phyloP scores from a whole-genome alignment of 1,140 invertebrate species.

The Parapsyche elsis region DNA sequence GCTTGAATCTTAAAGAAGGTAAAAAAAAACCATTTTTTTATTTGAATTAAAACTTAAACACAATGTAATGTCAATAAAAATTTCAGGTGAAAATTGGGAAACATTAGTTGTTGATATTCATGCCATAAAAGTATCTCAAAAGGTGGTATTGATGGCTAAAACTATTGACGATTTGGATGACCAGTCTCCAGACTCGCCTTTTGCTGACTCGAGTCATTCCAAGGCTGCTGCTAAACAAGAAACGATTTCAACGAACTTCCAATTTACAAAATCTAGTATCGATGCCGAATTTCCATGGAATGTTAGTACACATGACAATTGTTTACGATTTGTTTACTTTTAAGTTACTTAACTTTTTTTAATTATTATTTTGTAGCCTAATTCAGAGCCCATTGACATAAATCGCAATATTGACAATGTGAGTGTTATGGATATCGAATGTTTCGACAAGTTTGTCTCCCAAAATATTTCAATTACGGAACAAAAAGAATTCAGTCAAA shows the following conservation, averaged over 20 bases:
- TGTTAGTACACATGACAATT: constrained; percentile 7
- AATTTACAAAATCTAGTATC: constrained; percentile 28
- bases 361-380: constrained; percentile 46
- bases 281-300: constrained; percentile 43
- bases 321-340: neutral
- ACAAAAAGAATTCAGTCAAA: neutral
- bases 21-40: neutral
- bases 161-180: neutral
- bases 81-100: neutral
- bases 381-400: constrained; percentile 75
- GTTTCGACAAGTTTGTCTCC: constrained; percentile 73
- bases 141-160: neutral
- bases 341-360: neutral
- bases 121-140: neutral
- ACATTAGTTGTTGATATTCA: neutral
- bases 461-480: neutral
- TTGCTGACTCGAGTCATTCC: too few species aligned
- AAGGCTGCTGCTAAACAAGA: neutral
- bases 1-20: neutral
- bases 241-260: neutral
- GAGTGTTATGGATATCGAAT: constrained; percentile 75
- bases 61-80: neutral
- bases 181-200: neutral
- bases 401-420: constrained; percentile 69
- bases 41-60: neutral